These are phyloP conservation scores for Microctonus brassicae DNA, from an alignment of 2,888 invertebrate genomes.

Conservation along the genomic window DNA sequence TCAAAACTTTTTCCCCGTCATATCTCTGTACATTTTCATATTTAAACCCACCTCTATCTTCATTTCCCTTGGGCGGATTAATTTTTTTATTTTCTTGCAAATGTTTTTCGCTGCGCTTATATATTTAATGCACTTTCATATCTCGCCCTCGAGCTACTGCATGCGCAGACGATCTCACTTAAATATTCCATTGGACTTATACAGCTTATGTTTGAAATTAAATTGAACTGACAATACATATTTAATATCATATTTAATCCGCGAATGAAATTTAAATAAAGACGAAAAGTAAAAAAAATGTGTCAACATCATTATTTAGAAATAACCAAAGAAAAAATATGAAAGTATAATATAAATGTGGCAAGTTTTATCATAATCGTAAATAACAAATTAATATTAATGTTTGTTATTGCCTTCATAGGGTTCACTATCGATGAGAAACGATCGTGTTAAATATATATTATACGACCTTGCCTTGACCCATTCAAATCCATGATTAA, in stretches of 20 bases:
- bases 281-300: background rate
- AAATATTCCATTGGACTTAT: background rate
- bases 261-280: background rate
- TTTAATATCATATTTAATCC: background rate
- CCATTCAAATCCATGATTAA: slow-evolving; percentile 49
- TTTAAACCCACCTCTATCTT: slow-evolving; percentile 17
- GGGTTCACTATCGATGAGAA: slow-evolving; percentile 26
- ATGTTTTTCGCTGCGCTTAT: slow-evolving; percentile 18
- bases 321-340: background rate
- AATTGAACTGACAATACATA: too few species aligned
- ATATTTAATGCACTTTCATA: slow-evolving; percentile 1
- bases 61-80: background rate
- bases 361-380: too few species aligned
- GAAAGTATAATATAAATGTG: background rate
- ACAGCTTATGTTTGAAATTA: too few species aligned
- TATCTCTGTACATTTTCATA: background rate
- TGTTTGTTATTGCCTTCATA: slow-evolving; percentile 10
- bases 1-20: slow-evolving; percentile 29
- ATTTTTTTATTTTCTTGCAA: too few species aligned
- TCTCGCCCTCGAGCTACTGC: slow-evolving; percentile 19
- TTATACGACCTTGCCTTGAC: slow-evolving; percentile 50
- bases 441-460: slow-evolving; percentile 9
- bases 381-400: background rate
- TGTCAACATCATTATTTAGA: background rate
- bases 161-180: slow-evolving; percentile 32